phyloP scores from a whole-genome alignment of 2,888 invertebrate genomes.

The Tanytarsus gracilentus region DNA sequence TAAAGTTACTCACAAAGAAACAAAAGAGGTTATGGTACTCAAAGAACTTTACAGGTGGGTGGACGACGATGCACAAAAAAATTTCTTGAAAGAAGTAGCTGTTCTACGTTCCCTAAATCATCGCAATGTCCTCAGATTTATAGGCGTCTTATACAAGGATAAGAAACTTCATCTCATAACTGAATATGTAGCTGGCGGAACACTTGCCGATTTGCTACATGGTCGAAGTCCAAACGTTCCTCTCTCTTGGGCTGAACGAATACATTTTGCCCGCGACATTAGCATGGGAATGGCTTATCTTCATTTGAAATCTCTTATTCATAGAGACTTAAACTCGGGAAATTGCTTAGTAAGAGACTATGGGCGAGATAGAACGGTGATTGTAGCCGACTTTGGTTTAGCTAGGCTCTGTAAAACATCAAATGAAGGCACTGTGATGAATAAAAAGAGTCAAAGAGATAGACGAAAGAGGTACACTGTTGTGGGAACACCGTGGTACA shows the following conservation, averaged over 20 bases:
- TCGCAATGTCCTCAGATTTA: conserved; percentile 81
- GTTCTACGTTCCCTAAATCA: conserved; percentile 82
- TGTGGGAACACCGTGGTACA: conserved; percentile 96
- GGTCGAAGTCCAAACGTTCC: conserved; percentile 50
- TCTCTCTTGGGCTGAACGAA: conserved; percentile 70
- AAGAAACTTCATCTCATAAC: conserved; percentile 85
- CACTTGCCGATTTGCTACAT: conserved; percentile 75
- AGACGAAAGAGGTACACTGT: conserved; percentile 87
- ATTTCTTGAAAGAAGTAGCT: conserved; percentile 92
- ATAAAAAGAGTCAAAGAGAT: conserved; percentile 51
- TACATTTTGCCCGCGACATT: conserved; percentile 82
- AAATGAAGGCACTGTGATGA: conserved; percentile 38
- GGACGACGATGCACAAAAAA: conserved; percentile 88
- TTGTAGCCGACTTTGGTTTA: conserved; percentile 92
- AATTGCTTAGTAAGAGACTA: conserved; percentile 89
- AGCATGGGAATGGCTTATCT: conserved; percentile 89
- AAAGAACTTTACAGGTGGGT: conserved; percentile 80
- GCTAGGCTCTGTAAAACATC: conserved; percentile 61
- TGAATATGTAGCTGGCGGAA: conserved; percentile 87
- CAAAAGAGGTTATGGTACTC: conserved; percentile 89
- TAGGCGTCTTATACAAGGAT: conserved; percentile 89
- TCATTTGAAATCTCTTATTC: conserved; percentile 90
- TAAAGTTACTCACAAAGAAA: conserved; percentile 82
- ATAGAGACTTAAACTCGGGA: conserved; percentile 89
- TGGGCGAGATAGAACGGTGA: conserved; percentile 79